Percentiles rank a stretch among this genome's conserved stretches.
Evolutionary conservation across 53 echinoderm and acorn worm genomes (phyloP).

Genomic region (Astropecten irregularis): DNA sequence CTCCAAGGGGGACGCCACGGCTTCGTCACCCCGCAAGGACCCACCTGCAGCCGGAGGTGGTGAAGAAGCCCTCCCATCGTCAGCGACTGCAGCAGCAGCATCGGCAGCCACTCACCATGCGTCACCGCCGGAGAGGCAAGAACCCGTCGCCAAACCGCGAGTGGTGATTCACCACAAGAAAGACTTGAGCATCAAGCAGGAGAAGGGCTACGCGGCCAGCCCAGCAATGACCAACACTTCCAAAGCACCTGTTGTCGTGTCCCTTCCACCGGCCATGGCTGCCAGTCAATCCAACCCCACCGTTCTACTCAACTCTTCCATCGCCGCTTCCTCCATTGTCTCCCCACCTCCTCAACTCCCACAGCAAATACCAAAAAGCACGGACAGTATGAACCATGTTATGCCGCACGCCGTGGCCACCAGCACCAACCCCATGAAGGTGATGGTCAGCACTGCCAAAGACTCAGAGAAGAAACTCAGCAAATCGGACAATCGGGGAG

Average conservation of each 20-base stretch:
- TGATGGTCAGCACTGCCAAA: constrained; percentile 19
- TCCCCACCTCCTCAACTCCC: constrained; percentile 14
- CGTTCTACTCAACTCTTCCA: constrained; percentile 41
- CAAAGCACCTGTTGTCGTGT: constrained; percentile 27
- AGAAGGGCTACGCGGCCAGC: neutral
- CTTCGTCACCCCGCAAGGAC: constrained; percentile 67
- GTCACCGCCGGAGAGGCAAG: constrained; percentile 23
- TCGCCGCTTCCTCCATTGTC: neutral
- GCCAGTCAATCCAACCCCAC: constrained; percentile 38
- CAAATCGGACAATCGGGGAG: constrained; percentile 35
- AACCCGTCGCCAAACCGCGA: constrained; percentile 35
- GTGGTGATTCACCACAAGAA: constrained; percentile 55
- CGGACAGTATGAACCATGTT: constrained; percentile 23
- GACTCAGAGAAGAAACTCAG: constrained; percentile 30
- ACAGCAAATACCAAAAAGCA: constrained; percentile 13
- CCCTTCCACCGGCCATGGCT: neutral
- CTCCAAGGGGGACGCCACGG: constrained; percentile 67
- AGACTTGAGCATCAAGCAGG: constrained; percentile 33
- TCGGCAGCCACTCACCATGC: constrained; percentile 12
- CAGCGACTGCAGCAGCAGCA: constrained; percentile 20
- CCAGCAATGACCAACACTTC: constrained; percentile 28
- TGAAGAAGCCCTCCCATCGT: neutral
- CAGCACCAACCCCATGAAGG: constrained; percentile 10
- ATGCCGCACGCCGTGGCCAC: constrained; percentile 5
- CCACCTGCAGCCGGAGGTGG: neutral